Evolutionary conservation across 2,888 invertebrate genomes (phyloP), one percentile per base, ranked within the genome.

Genomic region (Ophioninae sp.): DNA sequence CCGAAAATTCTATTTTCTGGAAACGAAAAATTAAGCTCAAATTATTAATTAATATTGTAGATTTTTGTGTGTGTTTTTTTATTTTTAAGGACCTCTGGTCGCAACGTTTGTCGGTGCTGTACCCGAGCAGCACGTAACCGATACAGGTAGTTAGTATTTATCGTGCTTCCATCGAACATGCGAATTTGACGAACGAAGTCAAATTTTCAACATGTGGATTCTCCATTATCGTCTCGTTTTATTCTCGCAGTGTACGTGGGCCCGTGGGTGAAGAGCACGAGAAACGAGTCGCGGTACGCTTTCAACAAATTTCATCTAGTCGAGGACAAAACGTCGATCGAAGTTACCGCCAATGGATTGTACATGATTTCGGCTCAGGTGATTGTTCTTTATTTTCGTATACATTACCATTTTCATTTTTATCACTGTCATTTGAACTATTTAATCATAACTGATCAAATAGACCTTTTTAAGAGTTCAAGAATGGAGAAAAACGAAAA

Each of bases 361-460:
- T 93, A 92, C 85, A 90, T 90, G 89, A 90, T 93, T 80, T 91
- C 92, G 68, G 88, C 90, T 39, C 93, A 93, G 89, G 93, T 92
- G 86, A 81, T 83, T 73, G 10, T 21, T 73, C 30, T 59, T 65
- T 41, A 8, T 23, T 39, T 39, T 64, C 17, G 7, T 62, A 2
- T 21, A 7, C 61, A 37, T 64, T n/a, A 13, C 17, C 50, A 17
- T 17, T 50, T 13, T 13, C 5, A 17, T 13, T 50, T 13, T 30
- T 30, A 30, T 30, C 0, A 17, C 6, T 17, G 6, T 50, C 50
- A 17, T 50, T 50, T 17, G 50, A 17, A 50, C 17, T 17, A 50
- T 44, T 44, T 44, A 44, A n/a, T n/a, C n/a, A n/a, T n/a, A n/a
- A n/a, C n/a, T n/a, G n/a, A n/a, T n/a, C n/a, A n/a, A n/a, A n/a